A percentile compares a stretch with the other conserved stretches of the same genome.
Conservation (phyloP, 2,888 invertebrate species). For the Melanargia galathea region DNA sequence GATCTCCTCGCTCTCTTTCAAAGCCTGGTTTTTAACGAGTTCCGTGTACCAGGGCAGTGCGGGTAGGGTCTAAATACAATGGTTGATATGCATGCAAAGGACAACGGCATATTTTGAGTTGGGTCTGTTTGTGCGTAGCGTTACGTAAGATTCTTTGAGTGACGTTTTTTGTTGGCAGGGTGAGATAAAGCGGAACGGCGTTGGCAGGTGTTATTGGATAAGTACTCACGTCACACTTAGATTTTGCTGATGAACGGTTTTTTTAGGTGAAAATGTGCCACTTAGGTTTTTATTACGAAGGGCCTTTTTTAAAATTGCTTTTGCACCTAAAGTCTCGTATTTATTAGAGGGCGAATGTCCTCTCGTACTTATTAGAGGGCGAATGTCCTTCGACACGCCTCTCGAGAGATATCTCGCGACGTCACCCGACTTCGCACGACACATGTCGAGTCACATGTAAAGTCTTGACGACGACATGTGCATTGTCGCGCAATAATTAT, state of each 20-base stretch:
- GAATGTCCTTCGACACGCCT: too few relatives aligned
- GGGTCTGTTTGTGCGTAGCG: constrained; percentile 68
- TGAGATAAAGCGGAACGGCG: constrained; percentile 49
- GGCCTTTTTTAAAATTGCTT: too few relatives aligned
- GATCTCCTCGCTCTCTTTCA: constrained; percentile 54
- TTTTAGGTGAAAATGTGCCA: not conserved
- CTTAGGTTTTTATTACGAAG: not conserved
- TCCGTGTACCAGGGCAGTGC: constrained; percentile 25
- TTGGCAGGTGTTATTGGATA: constrained; percentile 35
- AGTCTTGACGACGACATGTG: too few relatives aligned
- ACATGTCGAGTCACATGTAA: too few relatives aligned
- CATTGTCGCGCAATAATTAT: too few relatives aligned
- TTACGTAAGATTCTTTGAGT: constrained; percentile 68
- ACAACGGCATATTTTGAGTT: constrained; percentile 47
- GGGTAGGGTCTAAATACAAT: constrained; percentile 39
- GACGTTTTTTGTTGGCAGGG: constrained; percentile 59
- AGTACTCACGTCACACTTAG: constrained; percentile 3
- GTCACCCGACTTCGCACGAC: too few relatives aligned
- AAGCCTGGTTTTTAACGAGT: constrained; percentile 41
- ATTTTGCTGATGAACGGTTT: constrained; percentile 4
- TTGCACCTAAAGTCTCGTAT: too few relatives aligned
- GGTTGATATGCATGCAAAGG: constrained; percentile 38
- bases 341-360: too few relatives aligned
- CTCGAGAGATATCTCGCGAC: too few relatives aligned
- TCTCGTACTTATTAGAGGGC: too few relatives aligned